A percentile compares a stretch with the other conserved stretches of the same genome.
Evolutionary conservation across 2,113 vertebrate genomes (phyloP).

Genomic region (Callopanchax toddi): DNA sequence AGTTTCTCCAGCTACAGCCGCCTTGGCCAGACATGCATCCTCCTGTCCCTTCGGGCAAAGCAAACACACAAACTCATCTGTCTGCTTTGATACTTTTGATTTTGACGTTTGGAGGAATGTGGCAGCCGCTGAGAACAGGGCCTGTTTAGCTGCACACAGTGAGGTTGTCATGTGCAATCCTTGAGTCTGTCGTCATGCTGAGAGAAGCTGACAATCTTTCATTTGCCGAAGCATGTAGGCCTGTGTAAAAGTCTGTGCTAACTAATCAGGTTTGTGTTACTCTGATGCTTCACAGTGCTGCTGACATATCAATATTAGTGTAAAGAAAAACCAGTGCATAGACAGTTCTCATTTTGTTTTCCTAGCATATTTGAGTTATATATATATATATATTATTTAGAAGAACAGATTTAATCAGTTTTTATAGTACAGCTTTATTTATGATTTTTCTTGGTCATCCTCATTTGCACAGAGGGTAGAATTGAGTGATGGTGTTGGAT

Average conservation of each 20-base stretch:
- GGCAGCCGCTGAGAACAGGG: constrained; percentile 65
- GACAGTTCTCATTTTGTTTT: background rate
- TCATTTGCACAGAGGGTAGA: no score
- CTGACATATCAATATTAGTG: constrained; percentile 9
- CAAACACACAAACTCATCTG: constrained; percentile 64
- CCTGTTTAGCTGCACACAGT: constrained; percentile 63
- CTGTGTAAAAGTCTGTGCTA: constrained; percentile 17
- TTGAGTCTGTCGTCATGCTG: constrained; percentile 37
- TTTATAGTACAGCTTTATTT: no score
- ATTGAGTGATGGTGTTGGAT: no score
- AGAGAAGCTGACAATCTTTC: constrained; percentile 50
- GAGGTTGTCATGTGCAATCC: constrained; percentile 65
- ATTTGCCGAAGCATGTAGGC: constrained; percentile 32
- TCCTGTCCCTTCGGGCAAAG: constrained; percentile 55
- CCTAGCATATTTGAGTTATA: background rate
- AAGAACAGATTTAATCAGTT: no score
- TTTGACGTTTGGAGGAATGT: constrained; percentile 64
- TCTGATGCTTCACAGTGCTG: constrained; percentile 9
- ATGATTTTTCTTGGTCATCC: no score
- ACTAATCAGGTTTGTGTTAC: constrained; percentile 21
- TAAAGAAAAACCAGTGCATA: constrained; percentile 3
- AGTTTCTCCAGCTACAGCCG: constrained; percentile 49
- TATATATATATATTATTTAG: no score
- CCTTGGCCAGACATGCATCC: constrained; percentile 47
- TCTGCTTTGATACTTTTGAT: constrained; percentile 68